Evolutionary conservation across 2,113 vertebrate genomes (phyloP).

Genomic region (Psilopsiagon aymara): DNA sequence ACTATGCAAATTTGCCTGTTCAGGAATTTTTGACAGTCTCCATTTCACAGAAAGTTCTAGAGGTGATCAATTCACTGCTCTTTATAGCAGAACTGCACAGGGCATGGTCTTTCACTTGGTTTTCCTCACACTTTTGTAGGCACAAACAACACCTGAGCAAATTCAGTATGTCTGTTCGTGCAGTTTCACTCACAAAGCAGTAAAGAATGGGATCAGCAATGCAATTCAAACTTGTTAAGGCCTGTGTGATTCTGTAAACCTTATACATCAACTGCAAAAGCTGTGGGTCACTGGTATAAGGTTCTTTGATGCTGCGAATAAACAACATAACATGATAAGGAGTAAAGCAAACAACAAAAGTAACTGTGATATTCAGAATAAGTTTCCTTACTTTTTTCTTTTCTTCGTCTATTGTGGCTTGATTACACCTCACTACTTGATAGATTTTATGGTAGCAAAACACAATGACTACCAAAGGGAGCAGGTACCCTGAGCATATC

Average conservation of each 20-base stretch:
- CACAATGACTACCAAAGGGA: conserved; percentile 78
- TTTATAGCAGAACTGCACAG: neutral
- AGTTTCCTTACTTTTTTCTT: conserved; percentile 80
- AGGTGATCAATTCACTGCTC: neutral
- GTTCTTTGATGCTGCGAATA: conserved; percentile 74
- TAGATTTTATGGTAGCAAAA: conserved; percentile 82
- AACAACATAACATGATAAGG: conserved; percentile 84
- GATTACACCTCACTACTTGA: conserved; percentile 78
- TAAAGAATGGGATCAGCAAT: conserved; percentile 88
- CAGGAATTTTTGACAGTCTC: neutral
- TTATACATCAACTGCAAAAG: conserved; percentile 26
- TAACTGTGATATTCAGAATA: conserved; percentile 77
- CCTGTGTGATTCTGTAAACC: conserved; percentile 79
- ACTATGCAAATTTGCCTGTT: neutral
- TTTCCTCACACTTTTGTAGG: neutral
- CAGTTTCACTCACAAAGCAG: conserved; percentile 85
- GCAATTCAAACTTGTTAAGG: conserved; percentile 85
- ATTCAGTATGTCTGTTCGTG: conserved; percentile 75
- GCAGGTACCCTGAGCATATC: conserved; percentile 77
- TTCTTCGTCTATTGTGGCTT: conserved; percentile 80
- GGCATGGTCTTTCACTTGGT: neutral
- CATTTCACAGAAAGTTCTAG: neutral
- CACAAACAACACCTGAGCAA: conserved; percentile 67
- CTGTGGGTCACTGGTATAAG: neutral
- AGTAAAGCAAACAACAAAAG: conserved; percentile 84